A percentile compares a stretch with the other conserved stretches of the same genome.
Evolutionary conservation across 2,888 invertebrate genomes (phyloP).

Genomic region (Conops quadrifasciatus): DNA sequence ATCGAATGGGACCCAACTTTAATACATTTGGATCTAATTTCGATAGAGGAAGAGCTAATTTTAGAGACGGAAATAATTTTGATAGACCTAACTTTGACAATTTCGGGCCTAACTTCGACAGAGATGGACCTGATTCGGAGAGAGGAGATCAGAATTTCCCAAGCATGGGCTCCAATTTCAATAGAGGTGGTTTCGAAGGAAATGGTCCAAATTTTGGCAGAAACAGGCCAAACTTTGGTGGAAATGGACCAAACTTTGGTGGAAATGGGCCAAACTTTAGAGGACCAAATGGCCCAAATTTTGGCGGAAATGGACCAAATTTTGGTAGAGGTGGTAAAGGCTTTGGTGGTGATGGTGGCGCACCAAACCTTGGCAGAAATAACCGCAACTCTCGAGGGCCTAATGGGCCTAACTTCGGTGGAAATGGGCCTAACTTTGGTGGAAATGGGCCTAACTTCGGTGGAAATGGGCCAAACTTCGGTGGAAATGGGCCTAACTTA

Average conservation of each 20-base stretch:
- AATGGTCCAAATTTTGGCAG: constrained; percentile 40
- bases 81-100: constrained; percentile 34
- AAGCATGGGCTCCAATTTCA: constrained; percentile 43
- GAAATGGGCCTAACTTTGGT: constrained; percentile 27
- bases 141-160: constrained; percentile 29
- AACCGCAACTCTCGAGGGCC: constrained; percentile 17
- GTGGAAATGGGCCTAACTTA: constrained; percentile 37
- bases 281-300: constrained; percentile 36
- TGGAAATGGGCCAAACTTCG: constrained; percentile 35
- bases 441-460: constrained; percentile 33
- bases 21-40: constrained; percentile 37
- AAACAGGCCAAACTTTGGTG: constrained; percentile 41
- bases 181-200: constrained; percentile 38
- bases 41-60: constrained; percentile 36
- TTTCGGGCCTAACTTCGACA: constrained; percentile 36
- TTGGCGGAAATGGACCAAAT: constrained; percentile 20
- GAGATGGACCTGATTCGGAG: constrained; percentile 35
- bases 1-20: constrained; percentile 35
- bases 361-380: constrained; percentile 21
- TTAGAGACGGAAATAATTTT: constrained; percentile 34
- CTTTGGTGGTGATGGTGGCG: constrained; percentile 27
- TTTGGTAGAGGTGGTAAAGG: constrained; percentile 40
- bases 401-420: constrained; percentile 29
- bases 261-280: constrained; percentile 43
- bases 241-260: constrained; percentile 40